A percentile compares a stretch with the other conserved stretches of the same genome.
These are phyloP conservation scores for Tragelaphus oryx DNA, from an alignment of 2,797 vertebrate species.

Conservation along the genomic window DNA sequence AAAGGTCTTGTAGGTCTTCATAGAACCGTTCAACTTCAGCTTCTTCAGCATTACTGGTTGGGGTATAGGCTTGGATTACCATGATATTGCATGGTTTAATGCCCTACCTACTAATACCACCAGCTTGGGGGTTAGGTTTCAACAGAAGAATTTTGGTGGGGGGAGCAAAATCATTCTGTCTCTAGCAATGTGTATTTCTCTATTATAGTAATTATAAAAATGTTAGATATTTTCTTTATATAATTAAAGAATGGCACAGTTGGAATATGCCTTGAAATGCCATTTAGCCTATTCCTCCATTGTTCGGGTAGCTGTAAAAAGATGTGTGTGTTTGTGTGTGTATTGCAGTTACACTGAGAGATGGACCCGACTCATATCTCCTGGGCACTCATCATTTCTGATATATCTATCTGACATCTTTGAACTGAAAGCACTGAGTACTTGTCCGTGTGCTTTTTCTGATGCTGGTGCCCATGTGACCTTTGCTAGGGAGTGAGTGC, in stretches of 20 bases:
- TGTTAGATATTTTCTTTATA: background rate
- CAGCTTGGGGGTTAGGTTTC: background rate
- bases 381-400: background rate
- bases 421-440: background rate
- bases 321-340: background rate
- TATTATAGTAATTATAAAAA: conserved; percentile 16
- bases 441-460: background rate
- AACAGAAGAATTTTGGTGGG: background rate
- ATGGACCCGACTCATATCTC: background rate
- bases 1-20: too few species aligned
- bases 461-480: background rate
- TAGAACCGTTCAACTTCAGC: too few species aligned
- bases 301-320: background rate
- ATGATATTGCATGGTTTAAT: background rate
- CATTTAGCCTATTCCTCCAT: background rate
- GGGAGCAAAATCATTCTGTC: background rate
- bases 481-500: background rate
- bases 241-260: background rate
- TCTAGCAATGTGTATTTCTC: background rate
- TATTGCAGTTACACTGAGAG: background rate
- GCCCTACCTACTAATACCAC: background rate
- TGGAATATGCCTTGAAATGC: background rate
- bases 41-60: too few species aligned
- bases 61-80: too few species aligned
- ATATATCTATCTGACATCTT: background rate